Base-by-base conservation (phyloP, 2,797 vertebrate genomes). In the Dallia pectoralis region DNA sequence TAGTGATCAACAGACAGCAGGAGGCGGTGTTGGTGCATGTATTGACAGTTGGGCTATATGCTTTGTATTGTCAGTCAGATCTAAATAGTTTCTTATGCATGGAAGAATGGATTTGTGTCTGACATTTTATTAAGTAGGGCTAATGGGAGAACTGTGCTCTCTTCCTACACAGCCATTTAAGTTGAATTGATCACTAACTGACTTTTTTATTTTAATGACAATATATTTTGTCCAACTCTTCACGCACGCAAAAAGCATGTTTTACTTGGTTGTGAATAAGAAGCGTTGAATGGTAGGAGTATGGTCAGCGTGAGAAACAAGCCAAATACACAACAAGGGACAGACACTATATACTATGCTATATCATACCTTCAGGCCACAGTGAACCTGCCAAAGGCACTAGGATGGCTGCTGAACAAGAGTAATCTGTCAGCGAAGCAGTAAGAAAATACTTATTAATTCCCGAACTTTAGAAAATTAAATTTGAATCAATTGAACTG, bases 371-470 rank as follows among this genome's bases (percentile, higher is more conserved):
- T 74, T 77, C 68, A 73, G 67, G 27, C 32, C 68, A 64, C 49
- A 79, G 67, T 67, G 79, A 71, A 75, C 66, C 36, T 71, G 61
- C 51, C 78, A 51, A 53, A 53, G 49, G 49, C 49, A 53, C 51
- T 8, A 80, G 80, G 81, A 71, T 79, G 79, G 72, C 66, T 56
- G 32, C 29, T 30, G 62, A 16, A 11, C 0, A 4, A 65, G 18
- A 65, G 29, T 18, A 30, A 33, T 36, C 27, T n/a, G 77, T 78
- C 84, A 81, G 67, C 75, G 76, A 70, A 77, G 65, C 73, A 64
- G 66, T 66, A 74, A 36, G 82, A 76, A 81, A 80, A 80, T 79
- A 84, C 69, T 74, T 86, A 80, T 79, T 76, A 80, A 78, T 73
- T 68, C 68, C 71, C 74, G 71, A 61, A 69, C 32, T 71, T 64